These are phyloP conservation scores for Phasianus colchicus DNA, from an alignment of 2,113 vertebrate genomes.

Conservation along the genomic window DNA sequence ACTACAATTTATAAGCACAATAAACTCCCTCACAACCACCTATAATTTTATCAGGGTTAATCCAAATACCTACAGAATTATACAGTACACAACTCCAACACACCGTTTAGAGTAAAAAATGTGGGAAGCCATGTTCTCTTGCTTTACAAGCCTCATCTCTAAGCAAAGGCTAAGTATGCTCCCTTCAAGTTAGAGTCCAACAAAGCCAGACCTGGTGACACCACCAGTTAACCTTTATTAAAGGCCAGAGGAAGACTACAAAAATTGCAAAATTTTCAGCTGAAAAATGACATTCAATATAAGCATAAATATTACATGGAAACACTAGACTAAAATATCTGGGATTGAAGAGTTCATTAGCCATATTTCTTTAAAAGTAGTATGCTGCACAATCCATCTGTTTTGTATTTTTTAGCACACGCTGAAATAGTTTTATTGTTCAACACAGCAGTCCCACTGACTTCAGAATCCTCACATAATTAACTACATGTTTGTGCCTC, in stretches of 20 bases:
- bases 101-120: not conserved
- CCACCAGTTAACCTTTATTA: not conserved
- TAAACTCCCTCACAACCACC: slow-evolving; percentile 76
- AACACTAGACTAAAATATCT: not conserved
- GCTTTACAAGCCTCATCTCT: not conserved
- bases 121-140: not conserved
- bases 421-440: not conserved
- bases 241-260: not conserved
- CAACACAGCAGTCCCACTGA: not conserved
- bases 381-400: not conserved
- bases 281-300: not conserved
- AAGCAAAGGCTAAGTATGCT: not conserved
- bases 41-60: slow-evolving; percentile 77
- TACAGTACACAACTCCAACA: slow-evolving; percentile 34
- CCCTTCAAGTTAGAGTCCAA: not conserved
- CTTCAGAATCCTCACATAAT: not conserved
- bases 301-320: not conserved
- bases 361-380: not conserved
- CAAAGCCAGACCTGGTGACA: not conserved
- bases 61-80: slow-evolving; percentile 71
- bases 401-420: not conserved
- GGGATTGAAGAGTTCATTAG: not conserved
- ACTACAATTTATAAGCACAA: slow-evolving; percentile 72
- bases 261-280: not conserved
- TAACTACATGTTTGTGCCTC: not conserved